phyloP scores from a whole-genome alignment of 2,797 vertebrate species.

The Erpetoichthys calabaricus region DNA sequence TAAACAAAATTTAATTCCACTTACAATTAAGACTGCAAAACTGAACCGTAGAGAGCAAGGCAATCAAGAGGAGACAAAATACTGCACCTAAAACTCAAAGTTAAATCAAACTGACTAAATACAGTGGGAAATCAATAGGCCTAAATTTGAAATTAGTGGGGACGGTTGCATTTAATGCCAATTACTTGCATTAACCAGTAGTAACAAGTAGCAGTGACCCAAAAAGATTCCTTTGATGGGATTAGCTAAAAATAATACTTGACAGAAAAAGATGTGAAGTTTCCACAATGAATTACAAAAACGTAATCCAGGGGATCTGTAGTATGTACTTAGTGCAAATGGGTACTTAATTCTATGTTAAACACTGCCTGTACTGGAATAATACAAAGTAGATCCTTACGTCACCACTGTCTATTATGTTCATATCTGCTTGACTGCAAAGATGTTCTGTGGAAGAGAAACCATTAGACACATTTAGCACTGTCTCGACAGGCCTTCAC shows the following conservation, averaged over 20 bases:
- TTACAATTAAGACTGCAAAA: no score
- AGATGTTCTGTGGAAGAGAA: neutral
- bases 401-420: slow-evolving; percentile 1
- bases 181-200: slow-evolving; percentile 35
- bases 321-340: slow-evolving; percentile 16
- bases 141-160: slow-evolving; percentile 9
- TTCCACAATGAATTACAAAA: slow-evolving; percentile 22
- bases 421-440: neutral
- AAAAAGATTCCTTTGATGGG: slow-evolving; percentile 32
- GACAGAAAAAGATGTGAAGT: slow-evolving; percentile 24
- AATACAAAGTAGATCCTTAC: neutral
- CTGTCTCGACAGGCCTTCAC: neutral
- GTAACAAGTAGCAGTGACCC: slow-evolving; percentile 31
- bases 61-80: no score
- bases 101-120: slow-evolving; percentile 26
- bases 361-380: neutral
- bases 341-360: slow-evolving; percentile 14
- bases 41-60: no score
- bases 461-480: neutral
- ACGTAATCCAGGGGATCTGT: slow-evolving; percentile 9
- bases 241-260: slow-evolving; percentile 34
- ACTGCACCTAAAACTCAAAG: no score
- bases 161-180: slow-evolving; percentile 34
- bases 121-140: slow-evolving; percentile 31
- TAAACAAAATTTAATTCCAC: no score